These are phyloP conservation scores for Melanotaenia boesemani DNA, from an alignment of 2,797 vertebrate genomes.

Conservation along the genomic window DNA sequence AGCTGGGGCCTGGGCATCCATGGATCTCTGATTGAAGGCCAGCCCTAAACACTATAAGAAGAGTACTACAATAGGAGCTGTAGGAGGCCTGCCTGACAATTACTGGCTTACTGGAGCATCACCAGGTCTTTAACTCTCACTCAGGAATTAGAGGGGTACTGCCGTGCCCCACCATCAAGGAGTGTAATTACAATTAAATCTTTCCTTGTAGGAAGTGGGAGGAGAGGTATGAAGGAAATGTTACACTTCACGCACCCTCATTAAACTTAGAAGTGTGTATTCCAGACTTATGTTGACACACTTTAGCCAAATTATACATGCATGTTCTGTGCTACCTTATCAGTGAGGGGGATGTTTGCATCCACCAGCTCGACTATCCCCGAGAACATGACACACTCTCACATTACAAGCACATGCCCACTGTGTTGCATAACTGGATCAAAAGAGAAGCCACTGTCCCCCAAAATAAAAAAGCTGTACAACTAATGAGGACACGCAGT, in stretches of 20 bases:
- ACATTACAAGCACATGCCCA: constrained; percentile 73
- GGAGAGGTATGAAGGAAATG: constrained; percentile 57
- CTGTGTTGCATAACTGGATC: constrained; percentile 78
- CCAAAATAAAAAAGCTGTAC: constrained; percentile 72
- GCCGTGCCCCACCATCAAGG: constrained; percentile 38
- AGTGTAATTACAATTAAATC: constrained; percentile 59
- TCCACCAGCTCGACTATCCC: constrained; percentile 48
- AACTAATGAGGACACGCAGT: constrained; percentile 79
- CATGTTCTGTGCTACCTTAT: constrained; percentile 33
- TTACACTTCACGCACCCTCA: constrained; percentile 34
- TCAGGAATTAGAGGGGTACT: constrained; percentile 45
- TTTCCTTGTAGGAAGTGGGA: constrained; percentile 61
- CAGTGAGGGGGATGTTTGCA: constrained; percentile 18
- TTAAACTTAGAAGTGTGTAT: constrained; percentile 30
- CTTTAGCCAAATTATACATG: constrained; percentile 30
- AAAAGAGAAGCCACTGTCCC: constrained; percentile 72
- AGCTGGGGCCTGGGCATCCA: constrained; percentile 32
- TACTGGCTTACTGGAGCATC: constrained; percentile 48
- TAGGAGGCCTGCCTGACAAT: constrained; percentile 38
- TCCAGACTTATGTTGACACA: constrained; percentile 18
- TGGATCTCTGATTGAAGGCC: constrained; percentile 65
- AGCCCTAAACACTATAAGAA: constrained; percentile 56
- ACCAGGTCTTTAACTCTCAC: constrained; percentile 47
- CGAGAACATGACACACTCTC: constrained; percentile 66
- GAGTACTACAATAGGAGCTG: constrained; percentile 34